phyloP scores from a whole-genome alignment of 2,888 invertebrate genomes.

The Diplazon laetatorius region DNA sequence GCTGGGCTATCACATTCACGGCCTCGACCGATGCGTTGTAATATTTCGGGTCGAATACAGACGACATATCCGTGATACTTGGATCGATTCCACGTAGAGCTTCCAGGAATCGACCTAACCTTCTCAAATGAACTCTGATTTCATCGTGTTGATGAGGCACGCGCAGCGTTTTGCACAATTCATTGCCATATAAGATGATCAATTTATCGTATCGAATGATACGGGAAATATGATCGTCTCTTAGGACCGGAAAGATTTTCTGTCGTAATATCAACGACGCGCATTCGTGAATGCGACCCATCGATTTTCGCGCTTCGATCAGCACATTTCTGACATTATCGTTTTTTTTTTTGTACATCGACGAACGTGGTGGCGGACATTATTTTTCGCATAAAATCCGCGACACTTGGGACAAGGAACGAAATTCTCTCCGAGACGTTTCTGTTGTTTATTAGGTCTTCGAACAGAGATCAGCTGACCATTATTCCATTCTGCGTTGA shows the following conservation, averaged over 20 bases:
- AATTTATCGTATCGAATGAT: conserved; percentile 66
- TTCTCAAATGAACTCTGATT: conserved; percentile 64
- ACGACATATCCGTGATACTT: conserved; percentile 61
- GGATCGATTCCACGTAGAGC: conserved; percentile 46
- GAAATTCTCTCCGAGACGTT: conserved; percentile 55
- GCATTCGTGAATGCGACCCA: not conserved
- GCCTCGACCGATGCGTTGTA: conserved; percentile 52
- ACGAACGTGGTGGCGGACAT: conserved; percentile 59
- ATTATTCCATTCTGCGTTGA: conserved; percentile 57
- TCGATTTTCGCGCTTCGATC: not conserved
- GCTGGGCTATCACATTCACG: conserved; percentile 60
- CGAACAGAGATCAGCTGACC: conserved; percentile 66
- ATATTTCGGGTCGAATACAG: conserved; percentile 63
- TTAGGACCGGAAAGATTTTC: conserved; percentile 63
- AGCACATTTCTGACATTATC: not conserved
- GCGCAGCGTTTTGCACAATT: conserved; percentile 63
- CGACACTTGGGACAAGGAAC: conserved; percentile 63
- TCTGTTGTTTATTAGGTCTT: conserved; percentile 53
- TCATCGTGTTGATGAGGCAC: conserved; percentile 59
- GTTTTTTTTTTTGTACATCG: not conserved
- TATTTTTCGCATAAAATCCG: conserved; percentile 63
- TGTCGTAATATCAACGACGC: conserved; percentile 9
- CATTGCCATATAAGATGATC: conserved; percentile 66
- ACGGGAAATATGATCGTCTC: conserved; percentile 64
- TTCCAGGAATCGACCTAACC: conserved; percentile 62